phyloP scores from a whole-genome alignment of 2,888 invertebrate genomes.

The Andrena dorsata region DNA sequence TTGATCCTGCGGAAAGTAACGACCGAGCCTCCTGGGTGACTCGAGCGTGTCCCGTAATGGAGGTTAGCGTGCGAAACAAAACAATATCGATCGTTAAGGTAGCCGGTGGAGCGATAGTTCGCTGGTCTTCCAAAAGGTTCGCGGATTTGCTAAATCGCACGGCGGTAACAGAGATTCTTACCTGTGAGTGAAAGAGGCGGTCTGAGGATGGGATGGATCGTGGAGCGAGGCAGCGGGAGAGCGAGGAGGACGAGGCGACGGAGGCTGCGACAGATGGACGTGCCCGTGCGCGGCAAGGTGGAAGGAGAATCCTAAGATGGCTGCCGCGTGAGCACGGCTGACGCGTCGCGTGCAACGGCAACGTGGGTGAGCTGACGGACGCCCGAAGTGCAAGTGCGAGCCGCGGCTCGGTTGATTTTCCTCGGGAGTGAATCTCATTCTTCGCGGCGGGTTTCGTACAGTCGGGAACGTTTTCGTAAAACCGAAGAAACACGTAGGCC shows the following conservation, averaged over 20 bases:
- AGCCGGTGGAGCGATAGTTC: constrained; percentile 24
- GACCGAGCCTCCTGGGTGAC: neutral
- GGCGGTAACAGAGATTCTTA: constrained; percentile 52
- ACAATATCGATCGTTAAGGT: constrained; percentile 58
- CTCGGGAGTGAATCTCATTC: constrained; percentile 66
- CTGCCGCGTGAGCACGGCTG: constrained; percentile 73
- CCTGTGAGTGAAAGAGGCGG: constrained; percentile 53
- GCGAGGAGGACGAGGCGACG: constrained; percentile 51
- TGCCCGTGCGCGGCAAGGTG: constrained; percentile 68
- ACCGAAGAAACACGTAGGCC: constrained; percentile 55
- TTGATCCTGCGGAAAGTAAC: neutral
- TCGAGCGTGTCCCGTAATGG: constrained; percentile 16
- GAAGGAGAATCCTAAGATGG: constrained; percentile 80
- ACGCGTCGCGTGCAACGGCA: constrained; percentile 74
- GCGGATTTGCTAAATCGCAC: constrained; percentile 58
- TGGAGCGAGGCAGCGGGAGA: constrained; percentile 14
- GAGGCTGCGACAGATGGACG: constrained; percentile 74
- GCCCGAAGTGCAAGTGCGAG: constrained; percentile 69
- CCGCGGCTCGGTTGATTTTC: constrained; percentile 66
- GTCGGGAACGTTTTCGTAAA: constrained; percentile 50
- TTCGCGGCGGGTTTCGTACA: constrained; percentile 57
- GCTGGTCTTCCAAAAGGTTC: constrained; percentile 20
- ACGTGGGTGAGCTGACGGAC: constrained; percentile 66
- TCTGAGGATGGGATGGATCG: constrained; percentile 51
- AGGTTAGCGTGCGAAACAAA: constrained; percentile 29